Conservation (phyloP, 2,888 invertebrate species). For the Patella depressa region DNA sequence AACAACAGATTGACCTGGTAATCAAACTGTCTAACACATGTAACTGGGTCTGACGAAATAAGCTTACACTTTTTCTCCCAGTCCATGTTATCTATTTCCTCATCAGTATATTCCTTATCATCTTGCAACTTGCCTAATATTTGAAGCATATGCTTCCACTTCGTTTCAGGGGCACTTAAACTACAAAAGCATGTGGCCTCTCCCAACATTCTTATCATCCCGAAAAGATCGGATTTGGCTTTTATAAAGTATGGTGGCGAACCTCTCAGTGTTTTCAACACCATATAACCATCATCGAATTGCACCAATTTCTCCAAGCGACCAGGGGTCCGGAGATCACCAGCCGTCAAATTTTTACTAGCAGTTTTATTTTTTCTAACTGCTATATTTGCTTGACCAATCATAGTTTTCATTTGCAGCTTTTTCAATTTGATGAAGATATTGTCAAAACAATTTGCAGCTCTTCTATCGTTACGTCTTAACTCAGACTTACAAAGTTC, state of each 20-base stretch:
- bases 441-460: too few relatives aligned
- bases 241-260: constrained; percentile 14
- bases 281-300: constrained; percentile 23
- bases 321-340: too few relatives aligned
- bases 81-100: constrained; percentile 20
- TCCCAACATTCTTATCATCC: constrained; percentile 41
- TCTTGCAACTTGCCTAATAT: constrained; percentile 21
- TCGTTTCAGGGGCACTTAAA: too few relatives aligned
- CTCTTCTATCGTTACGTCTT: too few relatives aligned
- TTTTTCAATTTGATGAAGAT: too few relatives aligned
- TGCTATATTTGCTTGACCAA: too few relatives aligned
- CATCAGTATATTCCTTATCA: constrained; percentile 25
- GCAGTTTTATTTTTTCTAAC: too few relatives aligned
- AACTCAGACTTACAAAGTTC: too few relatives aligned
- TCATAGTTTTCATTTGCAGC: too few relatives aligned
- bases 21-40: constrained; percentile 46
- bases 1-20: constrained; percentile 39
- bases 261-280: constrained; percentile 25
- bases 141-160: constrained; percentile 15
- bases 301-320: too few relatives aligned
- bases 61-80: constrained; percentile 39
- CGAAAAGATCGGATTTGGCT: constrained; percentile 30
- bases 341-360: too few relatives aligned
- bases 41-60: constrained; percentile 46
- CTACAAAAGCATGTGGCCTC: constrained; percentile 37